Evolutionary conservation across 1,140 invertebrate species (phyloP), one percentile per base, ranked within the genome.

Genomic region (Sitophilus oryzae): DNA sequence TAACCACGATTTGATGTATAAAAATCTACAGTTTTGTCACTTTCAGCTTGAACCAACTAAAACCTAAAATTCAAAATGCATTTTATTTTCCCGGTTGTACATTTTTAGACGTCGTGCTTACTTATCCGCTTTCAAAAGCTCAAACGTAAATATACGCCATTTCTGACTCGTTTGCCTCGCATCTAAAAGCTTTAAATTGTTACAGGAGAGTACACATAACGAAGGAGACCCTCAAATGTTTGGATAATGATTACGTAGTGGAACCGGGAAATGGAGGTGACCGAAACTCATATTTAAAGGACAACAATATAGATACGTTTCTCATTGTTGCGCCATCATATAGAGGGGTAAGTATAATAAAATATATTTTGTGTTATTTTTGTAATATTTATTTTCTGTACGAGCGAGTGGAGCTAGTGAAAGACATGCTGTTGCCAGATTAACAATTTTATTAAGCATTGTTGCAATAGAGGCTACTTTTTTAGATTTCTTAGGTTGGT

Each of bases 301-400:
- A 95, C 66, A 85, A 95, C 73, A 91, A 93, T 71, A 93, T 96
- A 61, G 84, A 93, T 67, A 96, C 94, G 0, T 96, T 84, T 73
- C 79, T 97, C 5, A 95, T 97, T 50, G 83, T 92, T 1, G 85
- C 86, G 0, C 77, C 76, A 20, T 83, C 87, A 55, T 84, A 82
- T 68, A 79, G 84, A 52, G 82, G 79, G 57, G 82, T 83, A 66
- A 77, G 76, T 74, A 48, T 44, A 16, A 21, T 40, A 23, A 40
- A 9, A 10, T 38, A 21, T 42, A 40, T 15, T 19, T 2, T 3
- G 41, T n/a, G n/a, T n/a, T n/a, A n/a, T n/a, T n/a, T n/a, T n/a
- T n/a, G n/a, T n/a, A n/a, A n/a, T n/a, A n/a, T n/a, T n/a, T n/a
- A n/a, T n/a, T n/a, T n/a, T n/a, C n/a, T n/a, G n/a, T n/a, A n/a